Evolutionary conservation across 92 coral and sea anemone genomes (phyloP).

Genomic region (Isaurus tuberculatus): DNA sequence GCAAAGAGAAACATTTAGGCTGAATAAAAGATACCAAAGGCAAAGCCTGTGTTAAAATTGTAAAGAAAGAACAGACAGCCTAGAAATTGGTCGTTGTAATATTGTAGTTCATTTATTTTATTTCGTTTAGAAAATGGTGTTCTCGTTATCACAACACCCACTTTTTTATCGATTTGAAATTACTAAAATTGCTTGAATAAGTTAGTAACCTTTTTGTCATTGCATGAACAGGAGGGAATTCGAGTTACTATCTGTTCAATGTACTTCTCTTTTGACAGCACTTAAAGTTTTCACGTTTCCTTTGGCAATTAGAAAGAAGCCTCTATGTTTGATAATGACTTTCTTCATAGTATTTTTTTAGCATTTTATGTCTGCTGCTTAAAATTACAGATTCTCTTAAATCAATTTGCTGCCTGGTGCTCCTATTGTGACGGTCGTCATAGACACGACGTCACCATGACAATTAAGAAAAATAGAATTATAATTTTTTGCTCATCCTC

Average conservation of each 20-base stretch:
- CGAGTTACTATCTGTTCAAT: not conserved
- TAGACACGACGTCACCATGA: not conserved
- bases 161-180: not conserved
- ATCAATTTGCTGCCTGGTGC: not conserved
- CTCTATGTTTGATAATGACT: not conserved
- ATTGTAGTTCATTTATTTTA: not conserved
- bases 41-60: not conserved
- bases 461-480: not conserved
- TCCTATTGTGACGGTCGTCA: slow-evolving; percentile 7
- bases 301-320: not conserved
- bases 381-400: slow-evolving; percentile 25
- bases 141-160: not conserved
- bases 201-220: too few relatives aligned
- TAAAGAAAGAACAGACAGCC: not conserved
- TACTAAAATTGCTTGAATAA: not conserved
- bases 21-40: not conserved
- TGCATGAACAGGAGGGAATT: not conserved
- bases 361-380: slow-evolving; percentile 5
- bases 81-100: not conserved
- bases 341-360: too few relatives aligned
- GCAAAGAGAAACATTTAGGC: slow-evolving; percentile 21
- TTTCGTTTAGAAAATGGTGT: not conserved
- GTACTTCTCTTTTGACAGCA: not conserved
- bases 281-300: not conserved
- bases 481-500: not conserved